Evolutionary conservation across 2,888 invertebrate species (phyloP).

Genomic region (Anaspis maculata): DNA sequence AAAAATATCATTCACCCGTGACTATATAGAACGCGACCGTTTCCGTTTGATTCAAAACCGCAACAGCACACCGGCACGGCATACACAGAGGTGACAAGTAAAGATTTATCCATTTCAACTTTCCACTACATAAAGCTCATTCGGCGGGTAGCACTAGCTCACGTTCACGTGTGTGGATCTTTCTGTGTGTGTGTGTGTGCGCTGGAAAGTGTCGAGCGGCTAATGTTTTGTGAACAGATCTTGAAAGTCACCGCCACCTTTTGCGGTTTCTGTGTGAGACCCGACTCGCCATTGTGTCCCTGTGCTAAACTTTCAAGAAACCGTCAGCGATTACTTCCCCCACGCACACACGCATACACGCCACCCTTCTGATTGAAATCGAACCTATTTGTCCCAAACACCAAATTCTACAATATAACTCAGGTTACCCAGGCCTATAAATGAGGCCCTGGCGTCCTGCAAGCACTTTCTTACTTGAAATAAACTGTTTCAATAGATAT

Average conservation of each 20-base stretch:
- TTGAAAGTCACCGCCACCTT: constrained; percentile 28
- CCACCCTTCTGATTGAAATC: no score
- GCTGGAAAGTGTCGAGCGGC: constrained; percentile 27
- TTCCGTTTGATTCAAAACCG: constrained; percentile 8
- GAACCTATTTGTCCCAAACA: no score
- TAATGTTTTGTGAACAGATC: constrained; percentile 24
- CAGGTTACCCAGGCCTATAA: no score
- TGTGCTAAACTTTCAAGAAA: constrained; percentile 12
- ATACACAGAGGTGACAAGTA: constrained; percentile 20
- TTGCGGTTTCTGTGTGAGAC: constrained; percentile 16
- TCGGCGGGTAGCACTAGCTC: constrained; percentile 5
- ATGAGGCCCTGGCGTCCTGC: no score
- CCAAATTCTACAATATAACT: no score
- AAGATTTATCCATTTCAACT: constrained; percentile 26
- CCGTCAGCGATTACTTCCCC: no score
- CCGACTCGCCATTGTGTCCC: constrained; percentile 9
- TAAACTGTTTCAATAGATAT: no score
- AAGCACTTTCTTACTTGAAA: no score
- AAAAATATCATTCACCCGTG: no score
- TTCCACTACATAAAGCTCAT: constrained; percentile 29
- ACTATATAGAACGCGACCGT: constrained; percentile 2
- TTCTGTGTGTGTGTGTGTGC: no score
- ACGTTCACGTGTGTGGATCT: constrained; percentile 23
- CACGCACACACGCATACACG: no score
- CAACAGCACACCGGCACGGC: constrained; percentile 2